phyloP scores from a whole-genome alignment of 2,888 invertebrate genomes.

The Cylloceria caligata region DNA sequence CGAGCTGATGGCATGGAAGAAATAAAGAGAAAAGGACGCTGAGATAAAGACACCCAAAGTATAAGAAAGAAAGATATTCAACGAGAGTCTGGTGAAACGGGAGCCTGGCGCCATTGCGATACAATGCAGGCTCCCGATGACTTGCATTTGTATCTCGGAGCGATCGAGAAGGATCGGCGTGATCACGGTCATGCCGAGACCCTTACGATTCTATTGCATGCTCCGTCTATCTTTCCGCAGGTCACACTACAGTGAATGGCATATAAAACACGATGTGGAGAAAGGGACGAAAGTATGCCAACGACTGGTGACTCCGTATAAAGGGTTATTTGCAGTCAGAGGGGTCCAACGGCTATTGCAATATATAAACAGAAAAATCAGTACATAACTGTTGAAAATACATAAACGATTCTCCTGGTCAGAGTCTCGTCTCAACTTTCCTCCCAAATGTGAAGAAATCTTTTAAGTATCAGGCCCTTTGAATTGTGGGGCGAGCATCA shows the following conservation, averaged over 20 bases:
- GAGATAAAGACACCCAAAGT: constrained; percentile 66
- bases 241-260: too few species aligned
- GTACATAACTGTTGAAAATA: too few species aligned
- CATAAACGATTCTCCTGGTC: not conserved
- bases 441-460: not conserved
- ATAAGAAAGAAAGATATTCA: constrained; percentile 55
- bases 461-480: too few species aligned
- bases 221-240: too few species aligned
- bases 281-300: too few species aligned
- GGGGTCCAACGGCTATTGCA: too few species aligned
- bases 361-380: too few species aligned
- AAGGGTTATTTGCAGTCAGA: too few species aligned
- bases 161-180: constrained; percentile 57
- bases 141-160: constrained; percentile 78
- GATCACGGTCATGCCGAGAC: constrained; percentile 8
- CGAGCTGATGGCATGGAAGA: constrained; percentile 14
- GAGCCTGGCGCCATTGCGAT: constrained; percentile 83
- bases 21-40: not conserved
- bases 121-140: constrained; percentile 80
- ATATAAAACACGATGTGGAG: too few species aligned
- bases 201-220: constrained; percentile 13
- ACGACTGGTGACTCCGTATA: too few species aligned
- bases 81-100: constrained; percentile 75
- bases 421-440: not conserved
- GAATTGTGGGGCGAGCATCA: too few species aligned